phyloP scores from a whole-genome alignment of 2,888 invertebrate genomes.

The Diplazon laetatorius region DNA sequence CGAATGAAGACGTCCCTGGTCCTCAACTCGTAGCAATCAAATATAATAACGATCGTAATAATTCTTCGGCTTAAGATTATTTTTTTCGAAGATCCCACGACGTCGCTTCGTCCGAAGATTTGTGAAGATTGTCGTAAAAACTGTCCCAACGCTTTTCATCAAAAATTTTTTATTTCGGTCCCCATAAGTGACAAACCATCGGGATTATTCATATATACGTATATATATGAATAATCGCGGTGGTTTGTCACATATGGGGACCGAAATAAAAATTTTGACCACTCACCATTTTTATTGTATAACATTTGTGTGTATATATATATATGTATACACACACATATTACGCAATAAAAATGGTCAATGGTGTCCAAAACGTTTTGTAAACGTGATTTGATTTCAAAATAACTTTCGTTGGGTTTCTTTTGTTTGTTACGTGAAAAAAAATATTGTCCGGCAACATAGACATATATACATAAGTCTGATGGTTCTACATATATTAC shows the following conservation, averaged over 20 bases:
- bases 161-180: conserved; percentile 12
- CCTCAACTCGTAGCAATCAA: conserved; percentile 12
- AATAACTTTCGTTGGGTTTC: not conserved
- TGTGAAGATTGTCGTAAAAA: conserved; percentile 14
- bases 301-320: too few relatives aligned
- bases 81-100: not conserved
- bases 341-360: too few relatives aligned
- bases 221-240: too few relatives aligned
- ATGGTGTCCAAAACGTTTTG: too few relatives aligned
- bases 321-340: too few relatives aligned
- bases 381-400: not conserved
- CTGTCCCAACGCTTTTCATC: not conserved
- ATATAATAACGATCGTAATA: not conserved
- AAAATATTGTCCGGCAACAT: not conserved
- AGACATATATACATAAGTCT: not conserved
- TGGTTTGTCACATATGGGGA: too few relatives aligned
- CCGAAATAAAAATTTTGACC: too few relatives aligned
- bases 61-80: not conserved
- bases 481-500: conserved; percentile 7
- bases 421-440: not conserved
- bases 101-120: not conserved
- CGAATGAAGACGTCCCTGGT: conserved; percentile 7
- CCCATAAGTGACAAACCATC: too few relatives aligned
- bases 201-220: too few relatives aligned
- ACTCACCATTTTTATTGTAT: too few relatives aligned